Conservation (phyloP, 2,888 invertebrate genomes). For the Minunthozetes semirufus region DNA sequence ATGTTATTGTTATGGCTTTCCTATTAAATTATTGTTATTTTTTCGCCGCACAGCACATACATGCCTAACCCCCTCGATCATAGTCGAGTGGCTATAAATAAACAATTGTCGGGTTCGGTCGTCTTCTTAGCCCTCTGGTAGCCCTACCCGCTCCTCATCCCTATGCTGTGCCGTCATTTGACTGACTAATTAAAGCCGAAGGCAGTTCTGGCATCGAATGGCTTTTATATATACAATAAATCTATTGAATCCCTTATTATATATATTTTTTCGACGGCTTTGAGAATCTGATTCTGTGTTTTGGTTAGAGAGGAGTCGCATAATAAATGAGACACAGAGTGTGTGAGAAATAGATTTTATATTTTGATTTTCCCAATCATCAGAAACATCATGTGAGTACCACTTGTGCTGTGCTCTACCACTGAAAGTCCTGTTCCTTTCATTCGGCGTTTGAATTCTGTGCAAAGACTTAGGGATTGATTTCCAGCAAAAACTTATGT, state of each 20-base stretch:
- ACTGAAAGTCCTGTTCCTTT: neutral
- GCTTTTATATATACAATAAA: neutral
- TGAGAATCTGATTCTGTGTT: too few relatives aligned
- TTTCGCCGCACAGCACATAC: too few relatives aligned
- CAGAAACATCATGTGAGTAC: neutral
- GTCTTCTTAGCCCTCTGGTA: neutral
- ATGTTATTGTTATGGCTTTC: neutral
- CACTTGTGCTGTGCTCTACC: neutral
- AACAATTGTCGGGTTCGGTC: slow-evolving; percentile 8
- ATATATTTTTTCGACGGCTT: too few relatives aligned
- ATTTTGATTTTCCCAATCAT: neutral
- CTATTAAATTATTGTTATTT: neutral
- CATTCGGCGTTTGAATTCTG: neutral
- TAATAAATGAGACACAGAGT: neutral
- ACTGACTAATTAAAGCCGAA: slow-evolving; percentile 5
- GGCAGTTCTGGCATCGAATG: neutral
- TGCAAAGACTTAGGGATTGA: too few relatives aligned
- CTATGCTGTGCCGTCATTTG: neutral
- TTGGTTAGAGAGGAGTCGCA: too few relatives aligned
- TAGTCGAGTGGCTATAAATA: neutral
- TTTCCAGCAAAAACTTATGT: slow-evolving; percentile 6
- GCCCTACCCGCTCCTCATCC: neutral
- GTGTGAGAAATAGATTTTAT: neutral
- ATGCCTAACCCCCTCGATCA: neutral
- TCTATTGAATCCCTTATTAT: neutral